Evolutionary conservation across 1,140 invertebrate genomes (phyloP).

Genomic region (Lordiphosa collinella): DNA sequence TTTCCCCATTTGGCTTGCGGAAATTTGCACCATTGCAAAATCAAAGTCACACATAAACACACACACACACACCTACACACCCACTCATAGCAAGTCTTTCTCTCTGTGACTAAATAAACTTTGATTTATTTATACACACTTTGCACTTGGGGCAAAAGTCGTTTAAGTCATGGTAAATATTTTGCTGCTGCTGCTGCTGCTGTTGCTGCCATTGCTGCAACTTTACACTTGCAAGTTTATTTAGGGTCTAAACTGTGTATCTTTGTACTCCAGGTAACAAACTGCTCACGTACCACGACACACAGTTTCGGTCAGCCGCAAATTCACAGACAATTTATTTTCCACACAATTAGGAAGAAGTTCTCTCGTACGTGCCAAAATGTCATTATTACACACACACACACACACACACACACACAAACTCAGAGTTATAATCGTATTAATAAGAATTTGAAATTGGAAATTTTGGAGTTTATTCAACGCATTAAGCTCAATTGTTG

Average conservation of each 20-base stretch:
- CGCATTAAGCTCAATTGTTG: no score
- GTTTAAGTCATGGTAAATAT: slow-evolving; percentile 43
- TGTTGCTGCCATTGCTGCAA: slow-evolving; percentile 17
- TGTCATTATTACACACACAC: slow-evolving; percentile 15
- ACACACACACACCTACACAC: neutral
- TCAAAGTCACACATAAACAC: slow-evolving; percentile 42
- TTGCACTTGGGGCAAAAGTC: slow-evolving; percentile 51
- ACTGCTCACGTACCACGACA: neutral
- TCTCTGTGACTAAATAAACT: slow-evolving; percentile 66
- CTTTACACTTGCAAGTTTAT: slow-evolving; percentile 32
- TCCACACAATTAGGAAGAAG: slow-evolving; percentile 44
- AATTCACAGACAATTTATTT: slow-evolving; percentile 34
- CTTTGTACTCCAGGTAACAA: neutral
- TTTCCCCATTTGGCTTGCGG: slow-evolving; percentile 59
- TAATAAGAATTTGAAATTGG: no score
- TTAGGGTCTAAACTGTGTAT: slow-evolving; percentile 21
- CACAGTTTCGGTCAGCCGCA: slow-evolving; percentile 6
- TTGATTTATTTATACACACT: slow-evolving; percentile 73
- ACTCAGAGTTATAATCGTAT: no score
- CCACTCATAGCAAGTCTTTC: neutral
- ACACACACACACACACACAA: no score
- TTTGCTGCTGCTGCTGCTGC: slow-evolving; percentile 13
- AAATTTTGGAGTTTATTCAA: no score
- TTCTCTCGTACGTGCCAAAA: slow-evolving; percentile 31
- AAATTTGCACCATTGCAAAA: slow-evolving; percentile 59